Conservation (phyloP, 2,888 invertebrate species). For the Baccha elongata region DNA sequence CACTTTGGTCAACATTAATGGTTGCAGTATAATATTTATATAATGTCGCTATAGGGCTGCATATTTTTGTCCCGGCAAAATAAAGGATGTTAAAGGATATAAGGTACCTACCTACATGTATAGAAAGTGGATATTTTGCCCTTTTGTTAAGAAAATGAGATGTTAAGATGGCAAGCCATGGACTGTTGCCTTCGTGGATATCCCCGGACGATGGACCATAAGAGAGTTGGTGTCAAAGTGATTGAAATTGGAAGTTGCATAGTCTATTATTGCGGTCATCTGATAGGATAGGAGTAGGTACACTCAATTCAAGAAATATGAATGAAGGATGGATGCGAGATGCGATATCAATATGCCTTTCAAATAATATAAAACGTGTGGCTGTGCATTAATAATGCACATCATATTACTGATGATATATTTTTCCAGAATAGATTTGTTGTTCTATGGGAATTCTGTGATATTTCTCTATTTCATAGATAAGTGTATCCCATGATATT, state of each 20-base stretch:
- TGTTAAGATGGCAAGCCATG: slow-evolving; percentile 56
- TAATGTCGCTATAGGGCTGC: slow-evolving; percentile 43
- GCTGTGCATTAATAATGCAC: neutral
- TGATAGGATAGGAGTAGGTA: slow-evolving; percentile 22
- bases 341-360: neutral
- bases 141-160: slow-evolving; percentile 63
- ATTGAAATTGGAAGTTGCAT: slow-evolving; percentile 61
- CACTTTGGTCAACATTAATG: slow-evolving; percentile 37
- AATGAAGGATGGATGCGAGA: slow-evolving; percentile 13
- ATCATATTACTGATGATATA: neutral
- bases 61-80: slow-evolving; percentile 31
- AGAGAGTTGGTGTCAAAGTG: slow-evolving; percentile 38
- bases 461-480: neutral
- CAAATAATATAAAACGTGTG: neutral
- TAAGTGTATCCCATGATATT: no score
- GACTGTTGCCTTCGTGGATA: slow-evolving; percentile 9
- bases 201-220: neutral
- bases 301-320: slow-evolving; percentile 27
- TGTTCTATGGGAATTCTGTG: no score
- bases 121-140: slow-evolving; percentile 39
- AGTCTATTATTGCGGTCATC: slow-evolving; percentile 62
- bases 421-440: no score
- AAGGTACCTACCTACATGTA: neutral
- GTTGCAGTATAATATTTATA: slow-evolving; percentile 36
- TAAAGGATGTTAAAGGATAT: slow-evolving; percentile 30